Conservation (phyloP, 1,140 invertebrate species). For the Drosophila melanica region DNA sequence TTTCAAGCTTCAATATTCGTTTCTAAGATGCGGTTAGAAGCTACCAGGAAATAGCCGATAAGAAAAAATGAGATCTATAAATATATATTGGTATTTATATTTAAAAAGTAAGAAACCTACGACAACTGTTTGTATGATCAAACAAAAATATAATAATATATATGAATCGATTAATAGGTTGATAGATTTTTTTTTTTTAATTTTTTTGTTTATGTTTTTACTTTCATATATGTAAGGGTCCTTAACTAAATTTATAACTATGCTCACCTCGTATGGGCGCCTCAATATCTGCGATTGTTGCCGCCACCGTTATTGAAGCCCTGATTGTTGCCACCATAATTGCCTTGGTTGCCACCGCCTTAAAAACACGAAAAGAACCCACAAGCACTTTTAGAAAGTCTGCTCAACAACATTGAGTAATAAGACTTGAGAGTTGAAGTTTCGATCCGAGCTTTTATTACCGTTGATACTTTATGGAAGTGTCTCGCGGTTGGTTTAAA, state of each 20-base stretch:
- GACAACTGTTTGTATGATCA: slow-evolving; percentile 16
- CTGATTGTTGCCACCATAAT: slow-evolving; percentile 85
- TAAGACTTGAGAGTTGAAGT: no score
- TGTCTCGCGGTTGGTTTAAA: no score
- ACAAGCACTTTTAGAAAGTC: slow-evolving; percentile 34
- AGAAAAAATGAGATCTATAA: slow-evolving; percentile 15
- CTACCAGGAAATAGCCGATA: slow-evolving; percentile 44
- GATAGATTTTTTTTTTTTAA: slow-evolving; percentile 1
- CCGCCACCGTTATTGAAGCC: slow-evolving; percentile 84
- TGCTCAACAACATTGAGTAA: slow-evolving; percentile 5
- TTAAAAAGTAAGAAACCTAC: slow-evolving; percentile 34
- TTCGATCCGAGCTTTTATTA: no score
- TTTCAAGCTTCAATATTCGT: slow-evolving; percentile 17
- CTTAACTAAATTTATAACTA: slow-evolving; percentile 55
- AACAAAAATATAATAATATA: slow-evolving; percentile 19
- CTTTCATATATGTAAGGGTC: slow-evolving; percentile 39
- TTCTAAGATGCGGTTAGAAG: slow-evolving; percentile 46
- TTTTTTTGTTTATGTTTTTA: neutral
- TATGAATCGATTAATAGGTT: neutral
- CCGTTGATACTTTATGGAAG: no score
- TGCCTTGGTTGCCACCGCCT: slow-evolving; percentile 85
- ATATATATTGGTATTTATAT: slow-evolving; percentile 14
- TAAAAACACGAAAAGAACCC: slow-evolving; percentile 60
- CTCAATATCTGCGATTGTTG: slow-evolving; percentile 84
- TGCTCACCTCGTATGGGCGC: slow-evolving; percentile 68